phyloP scores from a whole-genome alignment of 2,797 vertebrate genomes.

The Acestrorhynchus altus region DNA sequence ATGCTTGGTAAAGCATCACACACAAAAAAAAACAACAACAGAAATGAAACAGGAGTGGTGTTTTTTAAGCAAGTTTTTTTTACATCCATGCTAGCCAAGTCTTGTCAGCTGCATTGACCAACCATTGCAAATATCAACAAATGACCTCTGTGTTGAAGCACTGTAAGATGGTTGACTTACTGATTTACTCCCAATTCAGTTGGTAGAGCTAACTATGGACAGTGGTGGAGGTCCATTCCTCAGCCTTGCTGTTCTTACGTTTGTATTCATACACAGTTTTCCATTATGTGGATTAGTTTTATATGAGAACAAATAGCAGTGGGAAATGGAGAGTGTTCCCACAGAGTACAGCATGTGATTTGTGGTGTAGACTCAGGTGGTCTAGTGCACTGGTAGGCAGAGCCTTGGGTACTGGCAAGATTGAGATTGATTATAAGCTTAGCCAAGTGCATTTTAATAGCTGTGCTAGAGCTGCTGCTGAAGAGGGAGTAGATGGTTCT shows the following conservation, averaged over 20 bases:
- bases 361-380: slow-evolving; percentile 46
- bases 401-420: slow-evolving; percentile 22
- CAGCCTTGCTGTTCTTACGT: slow-evolving; percentile 20
- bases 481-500: slow-evolving; percentile 1
- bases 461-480: slow-evolving; percentile 19
- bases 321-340: slow-evolving; percentile 7
- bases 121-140: no score
- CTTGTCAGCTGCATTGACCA: no score
- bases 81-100: no score
- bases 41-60: no score
- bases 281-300: slow-evolving; percentile 46
- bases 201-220: neutral
- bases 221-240: slow-evolving; percentile 2
- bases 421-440: slow-evolving; percentile 48
- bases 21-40: no score
- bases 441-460: slow-evolving; percentile 41
- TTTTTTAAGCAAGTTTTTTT: no score
- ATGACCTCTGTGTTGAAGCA: no score
- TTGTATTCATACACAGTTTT: slow-evolving; percentile 36
- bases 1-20: no score
- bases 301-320: slow-evolving; percentile 39
- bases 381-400: slow-evolving; percentile 19
- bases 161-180: neutral
- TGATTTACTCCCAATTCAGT: slow-evolving; percentile 10
- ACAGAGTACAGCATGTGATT: slow-evolving; percentile 32